Evolutionary conservation across 2,888 invertebrate genomes (phyloP).

Genomic region (Dicyrtomina minuta): DNA sequence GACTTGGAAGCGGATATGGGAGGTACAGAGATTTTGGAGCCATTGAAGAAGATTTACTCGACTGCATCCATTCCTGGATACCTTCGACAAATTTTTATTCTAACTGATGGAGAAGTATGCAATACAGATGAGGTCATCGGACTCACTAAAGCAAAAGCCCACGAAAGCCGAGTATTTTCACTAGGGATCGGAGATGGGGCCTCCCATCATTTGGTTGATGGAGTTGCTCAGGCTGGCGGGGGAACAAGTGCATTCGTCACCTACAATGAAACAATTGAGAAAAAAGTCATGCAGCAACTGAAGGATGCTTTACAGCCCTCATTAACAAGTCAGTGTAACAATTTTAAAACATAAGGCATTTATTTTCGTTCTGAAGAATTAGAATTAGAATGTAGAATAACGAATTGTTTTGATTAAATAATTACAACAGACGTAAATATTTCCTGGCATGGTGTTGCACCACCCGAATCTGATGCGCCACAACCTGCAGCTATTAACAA

Average conservation of each 20-base stretch:
- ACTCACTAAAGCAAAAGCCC: conserved; percentile 53
- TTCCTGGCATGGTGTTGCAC: conserved; percentile 5
- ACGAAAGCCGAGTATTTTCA: conserved; percentile 54
- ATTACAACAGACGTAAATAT: conserved; percentile 6
- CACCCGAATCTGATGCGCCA: background rate
- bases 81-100: conserved; percentile 55
- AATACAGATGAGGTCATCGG: conserved; percentile 55
- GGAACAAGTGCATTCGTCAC: conserved; percentile 56
- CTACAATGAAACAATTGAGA: conserved; percentile 53
- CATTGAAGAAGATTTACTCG: conserved; percentile 53
- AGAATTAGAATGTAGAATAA: background rate
- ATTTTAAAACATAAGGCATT: background rate
- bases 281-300: conserved; percentile 53
- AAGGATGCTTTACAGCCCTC: conserved; percentile 53
- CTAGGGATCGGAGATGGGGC: conserved; percentile 56
- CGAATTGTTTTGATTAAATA: background rate
- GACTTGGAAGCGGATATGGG: conserved; percentile 55
- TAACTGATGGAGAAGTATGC: conserved; percentile 56
- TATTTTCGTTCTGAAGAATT: no score
- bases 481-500: conserved; percentile 31
- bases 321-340: conserved; percentile 38
- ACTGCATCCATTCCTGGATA: conserved; percentile 48
- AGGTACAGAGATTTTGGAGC: conserved; percentile 55
- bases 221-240: conserved; percentile 56
- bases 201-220: conserved; percentile 56